Conservation (phyloP, 2,113 vertebrate genomes). For the Lepisosteus osseus region DNA sequence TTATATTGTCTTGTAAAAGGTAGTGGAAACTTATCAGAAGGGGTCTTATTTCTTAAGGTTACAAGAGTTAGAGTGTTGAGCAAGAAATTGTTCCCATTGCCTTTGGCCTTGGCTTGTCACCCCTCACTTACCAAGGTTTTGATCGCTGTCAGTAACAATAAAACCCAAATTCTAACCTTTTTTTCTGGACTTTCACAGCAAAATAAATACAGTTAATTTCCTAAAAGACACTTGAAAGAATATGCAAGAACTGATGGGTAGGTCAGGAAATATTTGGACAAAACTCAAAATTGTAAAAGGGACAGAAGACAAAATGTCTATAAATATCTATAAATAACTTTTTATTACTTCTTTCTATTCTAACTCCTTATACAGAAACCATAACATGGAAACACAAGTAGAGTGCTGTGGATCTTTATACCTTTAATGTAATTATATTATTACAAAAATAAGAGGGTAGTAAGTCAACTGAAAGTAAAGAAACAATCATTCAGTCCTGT, state of each 20-base stretch:
- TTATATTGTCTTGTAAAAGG: not conserved
- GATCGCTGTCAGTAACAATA: slow-evolving; percentile 2
- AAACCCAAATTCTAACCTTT: not conserved
- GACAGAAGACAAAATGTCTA: no score
- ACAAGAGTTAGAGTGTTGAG: not conserved
- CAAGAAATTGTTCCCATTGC: not conserved
- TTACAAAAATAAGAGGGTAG: no score
- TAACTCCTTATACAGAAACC: not conserved
- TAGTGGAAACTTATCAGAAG: not conserved
- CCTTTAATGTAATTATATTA: no score
- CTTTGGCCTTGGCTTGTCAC: not conserved
- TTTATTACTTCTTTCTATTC: not conserved
- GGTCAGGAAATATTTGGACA: no score
- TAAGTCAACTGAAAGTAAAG: no score
- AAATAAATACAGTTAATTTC: not conserved
- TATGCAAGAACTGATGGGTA: no score
- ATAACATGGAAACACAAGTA: no score
- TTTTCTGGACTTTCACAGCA: not conserved
- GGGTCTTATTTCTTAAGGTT: not conserved
- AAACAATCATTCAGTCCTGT: no score
- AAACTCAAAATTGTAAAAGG: no score
- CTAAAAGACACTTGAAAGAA: no score
- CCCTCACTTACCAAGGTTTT: not conserved
- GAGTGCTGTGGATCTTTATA: no score
- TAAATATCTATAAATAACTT: no score